Conservation (phyloP, 2,113 vertebrate genomes). For the Syngnathus typhle region DNA sequence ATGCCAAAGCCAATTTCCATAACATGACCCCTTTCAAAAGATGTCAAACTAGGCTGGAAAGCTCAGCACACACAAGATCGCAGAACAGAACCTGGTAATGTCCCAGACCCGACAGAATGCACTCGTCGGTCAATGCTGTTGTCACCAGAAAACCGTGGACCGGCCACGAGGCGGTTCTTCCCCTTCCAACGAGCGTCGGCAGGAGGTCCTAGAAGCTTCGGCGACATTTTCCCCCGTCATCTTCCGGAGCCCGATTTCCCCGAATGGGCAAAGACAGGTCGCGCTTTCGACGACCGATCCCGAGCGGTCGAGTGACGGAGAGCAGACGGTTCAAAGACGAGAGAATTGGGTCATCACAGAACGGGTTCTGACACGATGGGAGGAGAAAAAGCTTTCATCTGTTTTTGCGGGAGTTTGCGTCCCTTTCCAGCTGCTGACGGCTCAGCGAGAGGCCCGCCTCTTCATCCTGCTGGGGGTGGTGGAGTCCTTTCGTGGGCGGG, state of each 20-base stretch:
- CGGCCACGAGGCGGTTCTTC: too few species aligned
- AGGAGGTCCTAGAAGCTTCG: not conserved
- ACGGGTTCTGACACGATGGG: slow-evolving; percentile 15
- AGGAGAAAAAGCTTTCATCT: slow-evolving; percentile 66
- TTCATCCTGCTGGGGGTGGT: slow-evolving; percentile 78
- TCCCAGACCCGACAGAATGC: slow-evolving; percentile 13
- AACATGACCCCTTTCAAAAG: not conserved
- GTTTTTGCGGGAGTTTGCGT: slow-evolving; percentile 60
- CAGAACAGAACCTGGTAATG: slow-evolving; percentile 11
- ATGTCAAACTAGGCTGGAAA: not conserved
- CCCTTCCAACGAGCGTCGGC: too few species aligned
- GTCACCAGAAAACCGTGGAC: not conserved
- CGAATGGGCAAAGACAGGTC: not conserved
- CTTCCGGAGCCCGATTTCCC: not conserved
- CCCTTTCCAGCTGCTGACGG: slow-evolving; percentile 46
- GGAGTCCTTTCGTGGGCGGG: slow-evolving; percentile 76
- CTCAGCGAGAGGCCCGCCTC: slow-evolving; percentile 82
- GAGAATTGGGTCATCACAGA: slow-evolving; percentile 24
- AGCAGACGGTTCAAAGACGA: slow-evolving; percentile 36
- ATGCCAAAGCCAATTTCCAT: not conserved
- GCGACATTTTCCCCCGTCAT: too few species aligned
- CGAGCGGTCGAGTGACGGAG: slow-evolving; percentile 27
- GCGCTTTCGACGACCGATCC: slow-evolving; percentile 20
- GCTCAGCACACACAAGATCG: slow-evolving; percentile 28
- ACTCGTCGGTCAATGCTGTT: slow-evolving; percentile 46